Base-by-base conservation (phyloP, 1,140 invertebrate species). In the Oryzaephilus surinamensis region DNA sequence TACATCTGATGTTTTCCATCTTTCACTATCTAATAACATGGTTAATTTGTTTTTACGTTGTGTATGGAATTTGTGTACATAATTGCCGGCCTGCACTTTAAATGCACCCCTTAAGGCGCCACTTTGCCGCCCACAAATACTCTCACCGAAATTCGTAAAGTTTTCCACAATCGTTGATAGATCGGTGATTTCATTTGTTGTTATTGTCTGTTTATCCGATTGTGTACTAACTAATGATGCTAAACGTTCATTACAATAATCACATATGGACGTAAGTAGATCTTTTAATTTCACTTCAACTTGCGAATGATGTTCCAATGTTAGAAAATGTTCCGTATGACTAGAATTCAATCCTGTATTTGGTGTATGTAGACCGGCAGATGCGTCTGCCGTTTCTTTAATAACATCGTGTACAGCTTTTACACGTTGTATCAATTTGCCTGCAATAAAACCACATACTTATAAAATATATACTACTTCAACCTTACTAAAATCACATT, bases 1-100 rank as follows among this genome's bases (percentile, higher is more conserved):
- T 27, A 97, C 84, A 50, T 94, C 86, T n/a, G 88, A 85, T 51
- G 84, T 77, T 58, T 85, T 90, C 94, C 95, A 99, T 32, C 82
- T 71, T 65, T 99, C 95, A 48, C 77, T 78, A 54, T 97, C 93
- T 21, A 99, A 65, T 21, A 93, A 72, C 40, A 81, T 54, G 43
- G 77, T 81, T 14, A 97, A 65, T 63, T 93, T 93, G 14, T 73
- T 77, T 61, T 89, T 89, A 27, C 85, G 68, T 54, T 94, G 88
- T 30, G 80, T 73, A 61, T 97, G 93, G 62, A 97, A 95, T 52
- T 80, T 76, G 50, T 87, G 80, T 26, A 96, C 82, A 69, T 94
- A 97, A 59, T 83, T 82, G 52, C 80, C 89, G 3, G 87, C 86
- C 73, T 91, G 78, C 46, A 82, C 84, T 65, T 89, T 87, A 40